Evolutionary conservation across 2,113 vertebrate genomes (phyloP), one percentile per base, ranked within the genome.

Genomic region (Burhinus oedicnemus): DNA sequence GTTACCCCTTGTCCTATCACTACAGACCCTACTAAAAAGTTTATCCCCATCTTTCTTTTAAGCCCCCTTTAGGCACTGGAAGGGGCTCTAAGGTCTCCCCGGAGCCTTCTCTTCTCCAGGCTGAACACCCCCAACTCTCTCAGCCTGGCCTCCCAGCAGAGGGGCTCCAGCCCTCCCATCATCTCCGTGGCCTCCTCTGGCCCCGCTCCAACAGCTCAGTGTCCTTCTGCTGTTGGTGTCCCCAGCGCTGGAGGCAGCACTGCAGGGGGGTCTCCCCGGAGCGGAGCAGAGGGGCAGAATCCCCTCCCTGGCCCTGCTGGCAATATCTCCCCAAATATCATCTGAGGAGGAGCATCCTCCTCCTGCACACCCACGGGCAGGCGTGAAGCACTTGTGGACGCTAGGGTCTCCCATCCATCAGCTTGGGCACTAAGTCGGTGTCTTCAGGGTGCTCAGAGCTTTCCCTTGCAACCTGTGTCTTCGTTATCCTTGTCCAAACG

Each of bases 171-270:
- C 38, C 44, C 40, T 14, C 11, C 0, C 0, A 80, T 1, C 26
- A 65, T 2, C 5, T 49, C 0, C 0, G 0, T 11, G 72, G 3
- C 15, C 45, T 87, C 23, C 5, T 88, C 44, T 45, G 40, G 6
- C 0, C 23, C 34, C 0, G 0, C 1, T 51, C 12, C 45, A 52
- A 4, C 13, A 77, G 9, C 0, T 84, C n/a, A 11, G 0, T 1
- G 13, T 44, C 55, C 6, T 19, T 36, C 49, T 62, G 36, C 1
- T 0, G 6, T 64, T 69, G 44, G 5, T 30, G 8, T 5, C 23
- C 10, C 47, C 40, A 8, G 42, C 66, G 36, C 26, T 84, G 47
- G 3, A 7, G 0, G 5, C 6, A 9, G 26, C 1, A 2, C 32
- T 69, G 8, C 30, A n/a, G 12, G 7, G 2, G 11, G 3, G 2